Evolutionary conservation across 2,113 vertebrate species (phyloP).

Genomic region (Speoplatyrhinus poulsoni): DNA sequence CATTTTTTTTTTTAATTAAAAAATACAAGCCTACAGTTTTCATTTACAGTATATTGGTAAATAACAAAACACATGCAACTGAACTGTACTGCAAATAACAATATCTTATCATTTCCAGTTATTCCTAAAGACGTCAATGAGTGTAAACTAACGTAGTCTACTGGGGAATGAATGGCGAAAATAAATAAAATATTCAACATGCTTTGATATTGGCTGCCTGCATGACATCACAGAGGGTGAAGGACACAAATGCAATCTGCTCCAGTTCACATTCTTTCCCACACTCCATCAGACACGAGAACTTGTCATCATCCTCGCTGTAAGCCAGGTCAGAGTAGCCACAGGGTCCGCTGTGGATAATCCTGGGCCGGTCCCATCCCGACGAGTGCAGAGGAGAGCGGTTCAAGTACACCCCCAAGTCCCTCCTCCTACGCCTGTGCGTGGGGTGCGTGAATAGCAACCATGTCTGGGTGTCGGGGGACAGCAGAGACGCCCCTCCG

Average conservation of each 20-base stretch:
- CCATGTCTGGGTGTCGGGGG: slow-evolving; percentile 75
- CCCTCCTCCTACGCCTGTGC: slow-evolving; percentile 60
- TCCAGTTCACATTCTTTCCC: slow-evolving; percentile 76
- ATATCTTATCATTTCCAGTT: slow-evolving; percentile 29
- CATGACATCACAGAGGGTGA: slow-evolving; percentile 69
- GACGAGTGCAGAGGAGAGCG: slow-evolving; percentile 68
- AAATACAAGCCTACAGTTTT: too few species aligned
- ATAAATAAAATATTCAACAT: slow-evolving; percentile 40
- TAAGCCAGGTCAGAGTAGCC: slow-evolving; percentile 89
- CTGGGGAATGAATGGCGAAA: too few species aligned
- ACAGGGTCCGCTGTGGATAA: slow-evolving; percentile 82
- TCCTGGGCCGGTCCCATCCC: slow-evolving; percentile 78
- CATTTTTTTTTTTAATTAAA: too few species aligned
- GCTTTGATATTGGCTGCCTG: slow-evolving; percentile 54
- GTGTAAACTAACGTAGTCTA: too few species aligned
- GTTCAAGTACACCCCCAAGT: slow-evolving; percentile 88
- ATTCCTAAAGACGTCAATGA: slow-evolving; percentile 5
- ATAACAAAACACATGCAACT: slow-evolving; percentile 9
- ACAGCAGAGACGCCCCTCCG: slow-evolving; percentile 55
- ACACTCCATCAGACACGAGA: slow-evolving; percentile 88
- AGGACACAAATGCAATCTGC: slow-evolving; percentile 75
- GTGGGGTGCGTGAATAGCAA: slow-evolving; percentile 90
- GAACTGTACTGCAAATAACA: slow-evolving; percentile 16
- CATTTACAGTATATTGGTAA: too few species aligned
- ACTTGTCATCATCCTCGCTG: slow-evolving; percentile 77